Conservation (phyloP, 37 sponge, comb jelly and placozoan species). For the Tethya wilhelma region DNA sequence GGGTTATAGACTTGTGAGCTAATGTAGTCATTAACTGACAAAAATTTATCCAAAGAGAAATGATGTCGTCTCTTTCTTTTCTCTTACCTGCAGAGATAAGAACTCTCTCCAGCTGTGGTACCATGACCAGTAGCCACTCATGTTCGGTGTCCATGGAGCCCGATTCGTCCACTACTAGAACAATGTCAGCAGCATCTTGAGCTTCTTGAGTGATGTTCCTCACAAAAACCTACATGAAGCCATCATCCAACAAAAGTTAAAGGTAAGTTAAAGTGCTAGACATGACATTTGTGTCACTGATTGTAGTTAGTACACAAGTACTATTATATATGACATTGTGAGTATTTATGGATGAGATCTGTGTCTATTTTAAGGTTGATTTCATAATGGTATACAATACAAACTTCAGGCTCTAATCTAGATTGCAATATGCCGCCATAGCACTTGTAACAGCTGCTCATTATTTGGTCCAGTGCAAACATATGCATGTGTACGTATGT, state of each 20-base stretch:
- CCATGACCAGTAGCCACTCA: conserved; percentile 47
- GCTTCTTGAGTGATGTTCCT: conserved; percentile 19
- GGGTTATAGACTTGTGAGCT: too few species aligned
- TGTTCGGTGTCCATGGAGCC: conserved; percentile 41
- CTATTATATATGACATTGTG: background rate
- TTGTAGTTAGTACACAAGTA: background rate
- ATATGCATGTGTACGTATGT: too few species aligned
- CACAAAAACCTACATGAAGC: conserved; percentile 22
- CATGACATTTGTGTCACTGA: too few species aligned
- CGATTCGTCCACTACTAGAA: conserved; percentile 45
- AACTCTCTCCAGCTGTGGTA: conserved; percentile 28
- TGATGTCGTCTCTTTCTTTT: background rate
- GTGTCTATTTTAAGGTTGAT: too few species aligned
- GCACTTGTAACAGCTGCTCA: too few species aligned
- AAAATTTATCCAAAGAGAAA: background rate
- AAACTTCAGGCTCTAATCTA: too few species aligned
- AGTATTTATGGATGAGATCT: background rate
- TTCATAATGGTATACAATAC: too few species aligned
- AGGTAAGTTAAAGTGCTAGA: too few species aligned
- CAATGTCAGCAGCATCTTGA: conserved; percentile 43
- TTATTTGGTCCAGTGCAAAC: too few species aligned
- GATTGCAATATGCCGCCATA: too few species aligned
- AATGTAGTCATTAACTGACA: too few species aligned
- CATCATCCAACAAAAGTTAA: too few species aligned
- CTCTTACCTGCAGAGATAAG: conserved; percentile 30